Conservation (phyloP, 2,113 vertebrate species). For the Candoia aspera region DNA sequence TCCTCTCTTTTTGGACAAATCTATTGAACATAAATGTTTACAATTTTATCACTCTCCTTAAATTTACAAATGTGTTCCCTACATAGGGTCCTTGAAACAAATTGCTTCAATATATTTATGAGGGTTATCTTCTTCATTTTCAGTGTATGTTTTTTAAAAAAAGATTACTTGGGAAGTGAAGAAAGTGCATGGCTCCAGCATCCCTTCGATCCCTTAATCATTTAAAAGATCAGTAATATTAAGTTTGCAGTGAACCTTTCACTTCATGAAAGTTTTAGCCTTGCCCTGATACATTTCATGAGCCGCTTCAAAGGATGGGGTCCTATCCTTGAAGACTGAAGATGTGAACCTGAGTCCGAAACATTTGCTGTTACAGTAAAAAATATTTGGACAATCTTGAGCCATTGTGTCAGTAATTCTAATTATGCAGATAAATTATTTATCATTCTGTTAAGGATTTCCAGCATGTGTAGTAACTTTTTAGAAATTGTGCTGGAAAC, state of each 20-base stretch:
- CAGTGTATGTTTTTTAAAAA: background rate
- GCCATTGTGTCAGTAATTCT: background rate
- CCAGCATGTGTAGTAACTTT: background rate
- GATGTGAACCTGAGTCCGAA: background rate
- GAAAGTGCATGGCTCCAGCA: background rate
- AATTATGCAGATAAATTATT: background rate
- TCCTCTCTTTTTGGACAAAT: background rate
- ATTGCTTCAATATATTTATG: background rate
- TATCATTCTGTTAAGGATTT: background rate
- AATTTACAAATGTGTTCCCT: background rate
- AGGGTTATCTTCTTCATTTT: background rate
- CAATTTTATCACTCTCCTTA: background rate
- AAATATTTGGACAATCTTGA: background rate
- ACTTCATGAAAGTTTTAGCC: background rate
- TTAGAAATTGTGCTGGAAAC: background rate
- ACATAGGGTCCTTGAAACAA: background rate
- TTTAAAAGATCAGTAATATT: background rate
- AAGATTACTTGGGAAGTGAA: constrained; percentile 10
- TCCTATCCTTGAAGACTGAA: background rate
- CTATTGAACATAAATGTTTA: background rate
- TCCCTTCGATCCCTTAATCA: too few relatives aligned
- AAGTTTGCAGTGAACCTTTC: background rate
- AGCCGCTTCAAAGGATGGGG: background rate
- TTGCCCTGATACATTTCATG: background rate
- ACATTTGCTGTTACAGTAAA: background rate